phyloP scores from a whole-genome alignment of 2,888 invertebrate genomes.

The Thymelicus sylvestris region DNA sequence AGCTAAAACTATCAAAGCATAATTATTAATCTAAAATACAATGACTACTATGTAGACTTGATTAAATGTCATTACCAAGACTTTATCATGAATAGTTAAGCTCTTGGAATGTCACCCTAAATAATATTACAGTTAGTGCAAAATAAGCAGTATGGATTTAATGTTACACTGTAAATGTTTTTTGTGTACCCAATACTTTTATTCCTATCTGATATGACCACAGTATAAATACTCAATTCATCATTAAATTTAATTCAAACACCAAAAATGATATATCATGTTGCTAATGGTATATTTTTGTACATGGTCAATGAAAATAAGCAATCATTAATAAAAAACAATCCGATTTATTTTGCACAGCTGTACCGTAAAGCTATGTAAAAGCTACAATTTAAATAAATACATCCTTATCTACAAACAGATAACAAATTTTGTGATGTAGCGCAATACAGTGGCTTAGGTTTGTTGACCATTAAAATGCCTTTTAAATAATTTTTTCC shows the following conservation, averaged over 20 bases:
- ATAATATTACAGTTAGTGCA: background rate
- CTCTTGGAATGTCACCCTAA: conserved; percentile 55
- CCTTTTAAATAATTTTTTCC: background rate
- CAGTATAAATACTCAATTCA: too few relatives aligned
- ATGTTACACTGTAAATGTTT: too few relatives aligned
- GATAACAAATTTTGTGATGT: conserved; percentile 26
- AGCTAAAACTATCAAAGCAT: conserved; percentile 40
- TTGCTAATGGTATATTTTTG: background rate
- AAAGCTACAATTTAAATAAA: conserved; percentile 22
- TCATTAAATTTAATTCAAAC: too few relatives aligned
- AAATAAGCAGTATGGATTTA: too few relatives aligned
- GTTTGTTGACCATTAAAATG: conserved; percentile 11
- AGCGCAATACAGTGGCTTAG: background rate
- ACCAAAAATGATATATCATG: too few relatives aligned
- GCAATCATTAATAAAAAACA: too few relatives aligned
- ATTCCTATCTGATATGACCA: too few relatives aligned
- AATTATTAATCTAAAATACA: conserved; percentile 19
- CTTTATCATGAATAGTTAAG: conserved; percentile 44
- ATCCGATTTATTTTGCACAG: background rate
- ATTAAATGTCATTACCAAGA: conserved; percentile 10
- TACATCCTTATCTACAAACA: conserved; percentile 38
- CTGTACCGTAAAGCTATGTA: conserved; percentile 19
- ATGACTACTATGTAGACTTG: background rate
- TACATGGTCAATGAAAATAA: background rate
- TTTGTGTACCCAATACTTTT: background rate